Percentiles rank a stretch among this genome's conserved stretches.
These are phyloP conservation scores for Montipora sp. DNA, from an alignment of 64 coral and sea anemone species.

Conservation along the genomic window DNA sequence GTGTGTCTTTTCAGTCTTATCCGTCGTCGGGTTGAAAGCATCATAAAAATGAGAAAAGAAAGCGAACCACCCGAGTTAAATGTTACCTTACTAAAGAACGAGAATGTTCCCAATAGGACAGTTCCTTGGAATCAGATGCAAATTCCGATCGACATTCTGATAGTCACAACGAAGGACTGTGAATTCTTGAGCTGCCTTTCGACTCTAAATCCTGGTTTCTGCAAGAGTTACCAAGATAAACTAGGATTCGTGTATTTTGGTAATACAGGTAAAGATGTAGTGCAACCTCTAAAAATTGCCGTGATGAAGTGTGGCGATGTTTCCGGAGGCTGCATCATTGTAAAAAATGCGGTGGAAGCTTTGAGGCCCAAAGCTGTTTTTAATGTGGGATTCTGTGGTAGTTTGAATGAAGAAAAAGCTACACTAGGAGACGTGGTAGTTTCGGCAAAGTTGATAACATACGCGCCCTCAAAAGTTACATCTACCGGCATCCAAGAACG, in stretches of 20 bases:
- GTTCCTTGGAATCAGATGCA: no score
- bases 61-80: no score
- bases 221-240: background rate
- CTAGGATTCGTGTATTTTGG: slow-evolving; percentile 9
- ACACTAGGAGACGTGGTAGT: slow-evolving; percentile 21
- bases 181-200: background rate
- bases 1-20: no score
- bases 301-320: background rate
- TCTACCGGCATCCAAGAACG: background rate
- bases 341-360: background rate
- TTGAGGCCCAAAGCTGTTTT: slow-evolving; percentile 16
- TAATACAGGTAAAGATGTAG: background rate
- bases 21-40: no score
- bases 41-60: no score
- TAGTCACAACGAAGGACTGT: slow-evolving; percentile 2
- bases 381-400: slow-evolving; percentile 9
- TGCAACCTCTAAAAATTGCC: background rate
- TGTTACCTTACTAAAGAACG: no score
- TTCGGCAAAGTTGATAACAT: background rate
- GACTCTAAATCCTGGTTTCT: background rate
- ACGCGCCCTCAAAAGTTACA: background rate
- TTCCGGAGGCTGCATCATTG: background rate
- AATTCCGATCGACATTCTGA: background rate
- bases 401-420: background rate
- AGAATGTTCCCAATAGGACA: no score